Percentiles rank a stretch among this genome's conserved stretches.
These are phyloP conservation scores for Drosophila ananassae DNA, from an alignment of 1,140 invertebrate species.

Conservation along the genomic window DNA sequence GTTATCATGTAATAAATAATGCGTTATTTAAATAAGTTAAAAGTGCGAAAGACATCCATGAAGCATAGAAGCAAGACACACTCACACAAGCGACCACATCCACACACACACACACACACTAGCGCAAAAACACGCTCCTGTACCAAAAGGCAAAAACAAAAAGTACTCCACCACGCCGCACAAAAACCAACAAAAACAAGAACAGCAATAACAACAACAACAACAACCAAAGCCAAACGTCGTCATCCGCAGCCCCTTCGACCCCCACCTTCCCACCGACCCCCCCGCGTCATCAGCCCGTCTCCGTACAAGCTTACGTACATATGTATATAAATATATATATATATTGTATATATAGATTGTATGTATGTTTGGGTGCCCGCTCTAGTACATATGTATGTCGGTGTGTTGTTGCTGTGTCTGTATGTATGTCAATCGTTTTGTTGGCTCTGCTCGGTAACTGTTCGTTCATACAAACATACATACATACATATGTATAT, in stretches of 20 bases:
- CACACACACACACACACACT: constrained; percentile 42
- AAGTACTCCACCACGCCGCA: constrained; percentile 70
- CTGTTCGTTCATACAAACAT: constrained; percentile 58
- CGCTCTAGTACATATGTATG: constrained; percentile 44
- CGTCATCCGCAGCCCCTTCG: constrained; percentile 62
- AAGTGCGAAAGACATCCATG: constrained; percentile 16
- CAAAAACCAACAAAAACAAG: constrained; percentile 67
- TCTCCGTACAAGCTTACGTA: constrained; percentile 48
- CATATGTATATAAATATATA: constrained; percentile 40
- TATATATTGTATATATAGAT: constrained; percentile 56
- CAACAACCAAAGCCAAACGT: constrained; percentile 70
- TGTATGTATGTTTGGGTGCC: constrained; percentile 44
- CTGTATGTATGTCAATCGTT: constrained; percentile 75
- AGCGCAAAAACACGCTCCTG: constrained; percentile 79
- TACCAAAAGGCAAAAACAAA: constrained; percentile 57
- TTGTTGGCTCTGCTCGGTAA: constrained; percentile 74
- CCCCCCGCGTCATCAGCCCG: constrained; percentile 20
- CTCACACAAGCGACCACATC: constrained; percentile 29
- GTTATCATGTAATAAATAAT: constrained; percentile 1
- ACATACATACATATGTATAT: constrained; percentile 23
- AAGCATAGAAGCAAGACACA: constrained; percentile 46
- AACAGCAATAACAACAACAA: constrained; percentile 36
- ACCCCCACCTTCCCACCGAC: constrained; percentile 22
- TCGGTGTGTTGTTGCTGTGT: constrained; percentile 21
- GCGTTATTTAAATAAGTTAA: constrained; percentile 2